Percentiles rank a stretch among this genome's conserved stretches.
phyloP scores from a whole-genome alignment of 2,888 invertebrate genomes.

The Orthosia incerta region DNA sequence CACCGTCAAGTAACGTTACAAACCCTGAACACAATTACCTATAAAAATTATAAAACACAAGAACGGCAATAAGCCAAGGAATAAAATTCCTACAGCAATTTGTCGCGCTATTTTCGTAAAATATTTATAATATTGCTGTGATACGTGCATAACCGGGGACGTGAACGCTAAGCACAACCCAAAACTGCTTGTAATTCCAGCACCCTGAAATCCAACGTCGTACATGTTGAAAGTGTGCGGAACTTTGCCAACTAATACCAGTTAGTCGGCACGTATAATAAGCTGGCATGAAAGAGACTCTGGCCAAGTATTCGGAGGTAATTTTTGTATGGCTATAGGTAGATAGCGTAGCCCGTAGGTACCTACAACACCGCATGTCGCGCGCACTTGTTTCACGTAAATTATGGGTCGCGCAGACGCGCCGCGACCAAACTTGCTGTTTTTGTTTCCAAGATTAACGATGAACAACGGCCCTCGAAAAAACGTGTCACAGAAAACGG shows the following conservation, averaged over 20 bases:
- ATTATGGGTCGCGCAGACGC: slow-evolving; percentile 83
- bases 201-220: slow-evolving; percentile 46
- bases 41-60: slow-evolving; percentile 9
- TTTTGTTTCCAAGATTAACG: slow-evolving; percentile 90
- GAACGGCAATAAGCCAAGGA: not conserved
- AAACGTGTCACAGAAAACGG: slow-evolving; percentile 88
- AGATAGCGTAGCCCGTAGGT: slow-evolving; percentile 49
- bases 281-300: slow-evolving; percentile 50
- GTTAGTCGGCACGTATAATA: slow-evolving; percentile 56
- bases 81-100: slow-evolving; percentile 20
- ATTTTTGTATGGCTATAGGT: slow-evolving; percentile 72
- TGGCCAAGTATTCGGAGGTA: slow-evolving; percentile 66
- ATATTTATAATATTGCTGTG: slow-evolving; percentile 43
- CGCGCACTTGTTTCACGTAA: slow-evolving; percentile 85
- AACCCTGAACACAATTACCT: not conserved
- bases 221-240: slow-evolving; percentile 44
- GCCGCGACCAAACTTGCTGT: slow-evolving; percentile 85
- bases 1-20: not conserved
- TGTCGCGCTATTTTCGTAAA: slow-evolving; percentile 37
- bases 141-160: slow-evolving; percentile 29
- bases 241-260: slow-evolving; percentile 63
- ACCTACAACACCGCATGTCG: slow-evolving; percentile 81
- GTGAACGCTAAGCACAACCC: slow-evolving; percentile 31
- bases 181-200: slow-evolving; percentile 48
- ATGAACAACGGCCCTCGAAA: slow-evolving; percentile 88